Base-by-base conservation (phyloP, 2,113 vertebrate species). In the Platysternon megacephalum region DNA sequence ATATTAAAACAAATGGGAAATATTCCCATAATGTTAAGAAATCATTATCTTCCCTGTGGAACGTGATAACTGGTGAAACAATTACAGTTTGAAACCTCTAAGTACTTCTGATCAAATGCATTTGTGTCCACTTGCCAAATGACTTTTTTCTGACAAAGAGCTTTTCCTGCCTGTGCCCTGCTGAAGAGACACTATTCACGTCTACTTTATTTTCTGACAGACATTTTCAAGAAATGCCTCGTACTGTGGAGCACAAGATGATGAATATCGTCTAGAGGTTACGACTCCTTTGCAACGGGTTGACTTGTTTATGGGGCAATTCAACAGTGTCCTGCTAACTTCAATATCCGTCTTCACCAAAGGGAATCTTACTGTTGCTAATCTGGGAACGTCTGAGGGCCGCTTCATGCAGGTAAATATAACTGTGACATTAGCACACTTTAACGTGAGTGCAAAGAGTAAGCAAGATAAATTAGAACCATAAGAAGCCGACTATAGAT, bases 191-290 rank as follows among this genome's bases (percentile, higher is more conserved):
- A 44, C 85, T 68, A 13, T 91, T 97, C 96, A 94, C 84, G 91
- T 93, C 89, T 85, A 80, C 94, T 94, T 96, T 83, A 87, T 98
- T 98, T 98, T 95, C 95, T 96, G 98, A 80, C 98, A 99, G 99
- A 99, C 97, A 81, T 99, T 99, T 49, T 98, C 98, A 58, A 99
- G 99, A 86, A 99, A 99, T 89, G 98, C 98, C 21, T 98, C 98
- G 1, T 98, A 98, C 95, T 99, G 99, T 90, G 99, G 99, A 96
- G 98, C 97, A 2, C 99, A 99, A 46, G 99, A 98, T 91, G 99
- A 99, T 92, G 98, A 99, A 79, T 99, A 99, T 95, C 99, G 99
- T n/a, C 98, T 99, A 13, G 99, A 99, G 98, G 99, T 99, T 94
- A 99, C 99, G 1, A 99, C 98, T 88, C 98, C 99, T 88, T 97